These are phyloP conservation scores for Corvus moneduloides DNA, from an alignment of 2,113 vertebrate species.

Conservation along the genomic window DNA sequence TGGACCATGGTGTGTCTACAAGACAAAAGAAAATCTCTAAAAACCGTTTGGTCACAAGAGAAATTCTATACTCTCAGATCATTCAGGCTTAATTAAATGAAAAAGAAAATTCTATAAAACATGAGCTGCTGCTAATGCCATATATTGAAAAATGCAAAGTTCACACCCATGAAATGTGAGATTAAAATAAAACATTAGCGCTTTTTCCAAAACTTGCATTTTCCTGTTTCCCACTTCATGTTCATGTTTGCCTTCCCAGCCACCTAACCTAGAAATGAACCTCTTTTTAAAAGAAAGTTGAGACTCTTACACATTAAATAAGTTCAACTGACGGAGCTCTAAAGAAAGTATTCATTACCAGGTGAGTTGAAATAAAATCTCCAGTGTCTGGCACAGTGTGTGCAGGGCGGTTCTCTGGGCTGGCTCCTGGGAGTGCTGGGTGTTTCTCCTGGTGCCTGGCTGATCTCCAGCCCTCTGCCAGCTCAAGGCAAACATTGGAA, in stretches of 20 bases:
- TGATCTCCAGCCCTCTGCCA: not conserved
- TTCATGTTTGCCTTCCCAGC: not conserved
- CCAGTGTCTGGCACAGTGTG: too few relatives aligned
- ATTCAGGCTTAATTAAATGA: not conserved
- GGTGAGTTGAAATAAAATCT: not conserved
- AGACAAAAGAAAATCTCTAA: not conserved
- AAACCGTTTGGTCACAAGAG: not conserved
- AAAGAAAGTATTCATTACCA: not conserved
- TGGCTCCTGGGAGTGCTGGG: not conserved
- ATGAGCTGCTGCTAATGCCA: not conserved
- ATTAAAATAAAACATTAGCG: not conserved
- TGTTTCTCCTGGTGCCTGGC: not conserved
- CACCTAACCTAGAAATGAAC: not conserved
- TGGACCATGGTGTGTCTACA: not conserved
- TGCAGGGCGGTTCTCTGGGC: not conserved
- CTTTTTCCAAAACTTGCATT: not conserved
- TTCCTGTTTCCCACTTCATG: not conserved
- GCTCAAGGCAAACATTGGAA: not conserved
- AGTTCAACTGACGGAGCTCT: not conserved
- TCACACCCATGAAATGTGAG: not conserved
- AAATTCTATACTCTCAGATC: not conserved
- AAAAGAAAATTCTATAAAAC: not conserved
- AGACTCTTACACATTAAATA: not conserved
- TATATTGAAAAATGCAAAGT: not conserved
- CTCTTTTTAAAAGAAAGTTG: not conserved